A percentile compares a stretch with the other conserved stretches of the same genome.
phyloP scores from a whole-genome alignment of 2,888 invertebrate genomes.

The Acanthoscelides obtectus region DNA sequence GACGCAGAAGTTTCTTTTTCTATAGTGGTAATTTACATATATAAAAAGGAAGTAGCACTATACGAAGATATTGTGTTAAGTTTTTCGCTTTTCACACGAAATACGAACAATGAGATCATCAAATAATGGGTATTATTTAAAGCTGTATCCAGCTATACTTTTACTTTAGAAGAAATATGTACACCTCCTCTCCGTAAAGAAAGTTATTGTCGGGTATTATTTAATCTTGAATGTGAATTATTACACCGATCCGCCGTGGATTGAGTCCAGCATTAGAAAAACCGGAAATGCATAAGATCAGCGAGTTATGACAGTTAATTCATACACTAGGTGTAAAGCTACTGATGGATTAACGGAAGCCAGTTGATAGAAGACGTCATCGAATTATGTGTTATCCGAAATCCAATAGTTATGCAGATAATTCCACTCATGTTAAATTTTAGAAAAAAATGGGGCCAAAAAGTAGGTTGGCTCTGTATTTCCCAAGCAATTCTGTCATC shows the following conservation, averaged over 20 bases:
- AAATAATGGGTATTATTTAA: background rate
- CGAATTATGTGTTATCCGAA: too few relatives aligned
- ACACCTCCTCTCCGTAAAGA: background rate
- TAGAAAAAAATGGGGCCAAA: too few relatives aligned
- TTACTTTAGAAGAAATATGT: background rate
- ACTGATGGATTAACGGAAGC: too few relatives aligned
- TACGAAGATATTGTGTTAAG: background rate
- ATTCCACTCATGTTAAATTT: too few relatives aligned
- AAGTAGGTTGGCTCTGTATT: too few relatives aligned
- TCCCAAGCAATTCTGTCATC: too few relatives aligned
- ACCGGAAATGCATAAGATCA: too few relatives aligned
- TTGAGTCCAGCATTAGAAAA: background rate
- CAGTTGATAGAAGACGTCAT: too few relatives aligned
- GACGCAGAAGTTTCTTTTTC: background rate
- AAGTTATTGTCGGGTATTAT: background rate
- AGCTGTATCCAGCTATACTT: background rate
- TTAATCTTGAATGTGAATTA: background rate
- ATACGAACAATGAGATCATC: background rate
- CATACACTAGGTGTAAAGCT: too few relatives aligned
- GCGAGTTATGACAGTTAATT: too few relatives aligned
- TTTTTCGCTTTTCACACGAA: background rate
- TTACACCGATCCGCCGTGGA: background rate
- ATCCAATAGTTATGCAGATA: too few relatives aligned
- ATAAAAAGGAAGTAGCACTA: background rate
- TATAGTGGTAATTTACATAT: background rate